phyloP scores from a whole-genome alignment of 1,140 invertebrate species.

The Reticulitermes speratus region DNA sequence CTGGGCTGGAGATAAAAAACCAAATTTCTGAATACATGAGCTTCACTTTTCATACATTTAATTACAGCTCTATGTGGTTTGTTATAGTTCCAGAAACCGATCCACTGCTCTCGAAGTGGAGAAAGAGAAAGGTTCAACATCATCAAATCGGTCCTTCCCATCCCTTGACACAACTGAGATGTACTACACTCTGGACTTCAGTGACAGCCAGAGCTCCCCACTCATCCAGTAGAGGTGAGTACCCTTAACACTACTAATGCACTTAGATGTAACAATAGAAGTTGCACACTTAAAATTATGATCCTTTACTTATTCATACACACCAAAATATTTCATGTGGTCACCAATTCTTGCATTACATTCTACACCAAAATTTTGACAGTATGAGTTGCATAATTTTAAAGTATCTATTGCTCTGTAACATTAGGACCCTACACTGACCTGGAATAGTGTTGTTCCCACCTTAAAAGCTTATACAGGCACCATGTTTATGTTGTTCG shows the following conservation, averaged over 20 bases:
- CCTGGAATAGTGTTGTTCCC: no score
- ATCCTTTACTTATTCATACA: no score
- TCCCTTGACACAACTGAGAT: slow-evolving; percentile 64
- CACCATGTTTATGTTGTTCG: no score
- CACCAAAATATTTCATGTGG: no score
- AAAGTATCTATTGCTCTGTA: no score
- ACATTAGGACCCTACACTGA: no score
- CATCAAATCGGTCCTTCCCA: slow-evolving; percentile 40
- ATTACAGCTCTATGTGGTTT: slow-evolving; percentile 1
- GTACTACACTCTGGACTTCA: slow-evolving; percentile 71
- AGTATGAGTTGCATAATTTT: no score
- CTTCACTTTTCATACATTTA: background rate
- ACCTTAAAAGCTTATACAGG: no score
- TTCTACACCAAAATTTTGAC: no score
- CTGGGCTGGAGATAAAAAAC: background rate
- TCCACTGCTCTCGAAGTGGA: slow-evolving; percentile 41
- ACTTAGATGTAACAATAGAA: no score
- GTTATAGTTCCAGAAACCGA: slow-evolving; percentile 39
- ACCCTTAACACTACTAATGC: background rate
- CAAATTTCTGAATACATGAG: background rate
- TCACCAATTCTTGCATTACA: no score
- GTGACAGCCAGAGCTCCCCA: slow-evolving; percentile 67
- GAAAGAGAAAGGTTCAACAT: slow-evolving; percentile 1
- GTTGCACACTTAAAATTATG: no score
- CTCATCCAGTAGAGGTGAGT: slow-evolving; percentile 59